Base-by-base conservation (phyloP, 2,888 invertebrate genomes). In the Cosmia trapezina region DNA sequence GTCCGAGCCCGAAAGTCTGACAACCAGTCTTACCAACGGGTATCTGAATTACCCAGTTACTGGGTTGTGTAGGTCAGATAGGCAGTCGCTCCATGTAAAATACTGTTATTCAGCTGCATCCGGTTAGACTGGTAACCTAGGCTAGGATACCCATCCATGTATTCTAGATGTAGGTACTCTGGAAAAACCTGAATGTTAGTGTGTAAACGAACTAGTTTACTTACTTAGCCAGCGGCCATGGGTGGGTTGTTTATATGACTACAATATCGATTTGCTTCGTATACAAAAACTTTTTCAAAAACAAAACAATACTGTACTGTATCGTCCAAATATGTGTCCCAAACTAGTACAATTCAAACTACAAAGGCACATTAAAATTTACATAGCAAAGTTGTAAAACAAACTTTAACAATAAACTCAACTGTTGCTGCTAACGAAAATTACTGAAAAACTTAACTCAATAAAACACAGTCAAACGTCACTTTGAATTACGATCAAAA, bases 401-500 rank as follows among this genome's bases (percentile, higher is more conserved):
- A 59, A 85, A 85, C 74, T 85, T 70, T 12, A 60, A 75, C 80
- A 71, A 71, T 79, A 73, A 83, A 77, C 47, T 41, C 62, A 49
- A 56, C 54, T 63, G 54, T 62, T 78, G 63, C 70, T 73, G 72
- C 76, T 72, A 81, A 78, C 76, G 83, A 84, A 88, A 88, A 89
- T 88, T 82, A 86, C 85, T 75, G 83, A 80, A 86, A 89, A 91
- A 87, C 86, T 88, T 85, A 71, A 76, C 75, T 86, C 81, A 87
- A 85, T 83, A 86, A 86, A 87, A 84, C 83, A 84, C 82, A 84
- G 81, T 80, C 76, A 81, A 81, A 78, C 91, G 88, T 91, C 90
- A 90, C 87, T 92, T 92, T 90, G 90, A 91, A 91, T 93, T 92
- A 90, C 86, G 86, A 87, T 87, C 85, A 85, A 84, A 87, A 88